Evolutionary conservation across 2,113 vertebrate species (phyloP).

Genomic region (Ranitomeya variabilis): DNA sequence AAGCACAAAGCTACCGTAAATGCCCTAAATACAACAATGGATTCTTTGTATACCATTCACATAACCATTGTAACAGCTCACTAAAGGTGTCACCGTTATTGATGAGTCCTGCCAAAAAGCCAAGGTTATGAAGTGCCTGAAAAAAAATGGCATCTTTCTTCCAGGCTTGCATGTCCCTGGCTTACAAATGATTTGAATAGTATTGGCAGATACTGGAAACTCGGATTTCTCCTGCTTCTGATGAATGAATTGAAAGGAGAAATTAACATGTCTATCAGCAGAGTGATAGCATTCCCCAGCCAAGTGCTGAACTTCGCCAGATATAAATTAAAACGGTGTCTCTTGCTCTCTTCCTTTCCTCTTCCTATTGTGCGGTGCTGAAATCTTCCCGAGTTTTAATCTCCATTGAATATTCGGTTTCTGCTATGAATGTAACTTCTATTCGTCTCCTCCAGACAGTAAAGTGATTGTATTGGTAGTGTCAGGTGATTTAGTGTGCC

Average conservation of each 20-base stretch:
- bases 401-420: slow-evolving; percentile 11
- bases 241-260: slow-evolving; percentile 46
- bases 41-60: slow-evolving; percentile 58
- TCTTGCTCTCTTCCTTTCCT: neutral
- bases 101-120: slow-evolving; percentile 56
- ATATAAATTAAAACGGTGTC: slow-evolving; percentile 50
- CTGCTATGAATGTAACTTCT: slow-evolving; percentile 53
- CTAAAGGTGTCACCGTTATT: slow-evolving; percentile 57
- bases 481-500: slow-evolving; percentile 46
- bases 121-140: slow-evolving; percentile 54
- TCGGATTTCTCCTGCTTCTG: slow-evolving; percentile 38
- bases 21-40: slow-evolving; percentile 55
- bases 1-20: slow-evolving; percentile 16
- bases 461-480: slow-evolving; percentile 48
- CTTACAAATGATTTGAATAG: slow-evolving; percentile 50
- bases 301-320: slow-evolving; percentile 13
- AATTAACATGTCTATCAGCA: slow-evolving; percentile 51
- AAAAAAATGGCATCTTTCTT: slow-evolving; percentile 49
- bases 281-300: slow-evolving; percentile 20
- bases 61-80: slow-evolving; percentile 58
- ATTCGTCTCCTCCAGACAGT: slow-evolving; percentile 26
- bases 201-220: slow-evolving; percentile 47
- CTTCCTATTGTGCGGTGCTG: neutral
- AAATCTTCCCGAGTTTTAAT: neutral
- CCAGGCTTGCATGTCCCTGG: slow-evolving; percentile 46